phyloP scores from a whole-genome alignment of 2,113 vertebrate genomes.

The Coracopsis vasa region DNA sequence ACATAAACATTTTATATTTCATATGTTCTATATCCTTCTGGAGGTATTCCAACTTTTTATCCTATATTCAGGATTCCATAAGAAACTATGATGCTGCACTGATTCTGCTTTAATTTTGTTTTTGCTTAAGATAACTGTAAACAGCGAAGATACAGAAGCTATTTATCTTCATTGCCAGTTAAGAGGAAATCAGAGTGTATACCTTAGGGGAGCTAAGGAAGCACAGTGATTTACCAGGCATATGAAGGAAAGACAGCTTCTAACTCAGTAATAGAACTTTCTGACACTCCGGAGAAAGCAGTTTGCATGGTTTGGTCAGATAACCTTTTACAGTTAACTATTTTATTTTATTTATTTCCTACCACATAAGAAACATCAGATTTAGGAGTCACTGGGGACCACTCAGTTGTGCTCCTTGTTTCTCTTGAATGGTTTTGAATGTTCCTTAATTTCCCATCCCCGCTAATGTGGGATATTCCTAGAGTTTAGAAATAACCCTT shows the following conservation, averaged over 20 bases:
- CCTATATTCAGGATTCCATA: neutral
- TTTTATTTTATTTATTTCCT: neutral
- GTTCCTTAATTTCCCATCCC: neutral
- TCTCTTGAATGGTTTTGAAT: neutral
- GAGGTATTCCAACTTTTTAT: neutral
- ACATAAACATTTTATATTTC: neutral
- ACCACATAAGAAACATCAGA: neutral
- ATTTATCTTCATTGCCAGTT: conserved; percentile 41
- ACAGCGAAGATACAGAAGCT: neutral
- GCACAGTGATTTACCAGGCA: neutral
- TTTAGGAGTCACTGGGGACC: neutral
- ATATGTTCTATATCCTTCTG: neutral
- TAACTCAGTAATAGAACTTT: conserved; percentile 45
- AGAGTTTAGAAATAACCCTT: neutral
- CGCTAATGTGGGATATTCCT: neutral
- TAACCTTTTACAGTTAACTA: neutral
- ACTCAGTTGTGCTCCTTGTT: neutral
- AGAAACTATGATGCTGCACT: neutral
- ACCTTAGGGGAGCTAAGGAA: conserved; percentile 31
- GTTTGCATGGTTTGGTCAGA: neutral
- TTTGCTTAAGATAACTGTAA: conserved; percentile 46
- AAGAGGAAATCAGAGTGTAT: neutral
- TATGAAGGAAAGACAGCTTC: conserved; percentile 15
- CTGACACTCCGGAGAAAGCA: neutral
- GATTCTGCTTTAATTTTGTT: neutral